Evolutionary conservation across 2,113 vertebrate genomes (phyloP).

Genomic region (Charadrius vociferus): DNA sequence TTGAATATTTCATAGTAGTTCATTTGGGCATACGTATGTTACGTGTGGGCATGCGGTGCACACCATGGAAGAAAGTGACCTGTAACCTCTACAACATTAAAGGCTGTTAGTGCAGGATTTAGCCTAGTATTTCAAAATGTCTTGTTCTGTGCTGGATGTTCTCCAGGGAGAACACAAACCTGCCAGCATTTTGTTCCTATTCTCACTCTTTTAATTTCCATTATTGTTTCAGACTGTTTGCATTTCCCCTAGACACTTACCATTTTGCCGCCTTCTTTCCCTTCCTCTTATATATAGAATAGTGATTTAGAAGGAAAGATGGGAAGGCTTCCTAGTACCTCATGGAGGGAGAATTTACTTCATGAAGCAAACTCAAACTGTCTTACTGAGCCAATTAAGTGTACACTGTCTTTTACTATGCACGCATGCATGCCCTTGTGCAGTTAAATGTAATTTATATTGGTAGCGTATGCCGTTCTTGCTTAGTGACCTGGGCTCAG

Average conservation of each 20-base stretch:
- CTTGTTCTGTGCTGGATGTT: neutral
- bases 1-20: slow-evolving; percentile 34
- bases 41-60: neutral
- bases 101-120: slow-evolving; percentile 14
- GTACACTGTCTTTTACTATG: neutral
- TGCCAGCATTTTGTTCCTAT: neutral
- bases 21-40: neutral
- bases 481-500: neutral
- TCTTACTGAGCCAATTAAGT: neutral
- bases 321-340: neutral
- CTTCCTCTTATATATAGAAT: neutral
- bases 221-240: neutral
- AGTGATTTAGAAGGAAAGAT: neutral
- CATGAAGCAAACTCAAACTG: neutral
- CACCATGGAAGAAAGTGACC: neutral
- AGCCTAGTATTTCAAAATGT: neutral
- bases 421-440: neutral
- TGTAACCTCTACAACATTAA: neutral
- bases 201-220: neutral
- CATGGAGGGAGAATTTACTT: neutral
- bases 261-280: neutral
- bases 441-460: slow-evolving; percentile 27
- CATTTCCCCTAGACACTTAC: neutral
- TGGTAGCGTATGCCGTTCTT: neutral
- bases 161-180: neutral